Percentiles rank a stretch among this genome's conserved stretches.
Conservation (phyloP, 2,888 invertebrate genomes). For the Steinernema carpocapsae region DNA sequence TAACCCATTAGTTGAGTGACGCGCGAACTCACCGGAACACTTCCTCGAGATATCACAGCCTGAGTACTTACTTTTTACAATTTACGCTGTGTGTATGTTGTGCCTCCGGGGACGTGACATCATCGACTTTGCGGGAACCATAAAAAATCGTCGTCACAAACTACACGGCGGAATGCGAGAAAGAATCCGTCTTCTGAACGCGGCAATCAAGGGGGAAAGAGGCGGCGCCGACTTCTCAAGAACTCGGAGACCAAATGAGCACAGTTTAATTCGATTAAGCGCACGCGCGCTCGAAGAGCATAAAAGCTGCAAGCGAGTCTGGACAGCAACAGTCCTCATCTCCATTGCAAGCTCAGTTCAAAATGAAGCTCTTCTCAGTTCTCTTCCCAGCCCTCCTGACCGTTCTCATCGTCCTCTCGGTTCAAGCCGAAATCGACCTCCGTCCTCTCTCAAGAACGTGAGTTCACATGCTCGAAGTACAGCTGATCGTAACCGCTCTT, state of each 20-base stretch:
- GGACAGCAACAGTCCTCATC: not conserved
- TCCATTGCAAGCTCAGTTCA: not conserved
- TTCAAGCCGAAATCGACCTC: not conserved
- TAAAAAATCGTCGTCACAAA: not conserved
- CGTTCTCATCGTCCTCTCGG: not conserved
- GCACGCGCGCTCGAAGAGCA: slow-evolving; percentile 3
- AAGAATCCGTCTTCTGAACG: not conserved
- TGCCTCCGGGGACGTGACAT: not conserved
- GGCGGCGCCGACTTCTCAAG: slow-evolving; percentile 11
- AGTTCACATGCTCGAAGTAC: not conserved
- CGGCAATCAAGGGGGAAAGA: not conserved
- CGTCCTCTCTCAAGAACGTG: slow-evolving; percentile 12
- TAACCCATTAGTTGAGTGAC: slow-evolving; percentile 6
- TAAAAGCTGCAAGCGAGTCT: slow-evolving; percentile 5
- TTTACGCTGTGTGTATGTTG: not conserved
- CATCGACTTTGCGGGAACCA: not conserved
- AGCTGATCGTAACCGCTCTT: not conserved
- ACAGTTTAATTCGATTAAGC: slow-evolving; percentile 32
- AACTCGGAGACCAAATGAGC: slow-evolving; percentile 24
- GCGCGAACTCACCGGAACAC: not conserved
- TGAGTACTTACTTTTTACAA: not conserved
- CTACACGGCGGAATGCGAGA: not conserved
- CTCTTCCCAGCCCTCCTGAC: not conserved
- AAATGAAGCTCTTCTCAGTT: not conserved
- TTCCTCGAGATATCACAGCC: not conserved